Evolutionary conservation across 2,888 invertebrate species (phyloP).

Genomic region (Myopa tessellatipennis): DNA sequence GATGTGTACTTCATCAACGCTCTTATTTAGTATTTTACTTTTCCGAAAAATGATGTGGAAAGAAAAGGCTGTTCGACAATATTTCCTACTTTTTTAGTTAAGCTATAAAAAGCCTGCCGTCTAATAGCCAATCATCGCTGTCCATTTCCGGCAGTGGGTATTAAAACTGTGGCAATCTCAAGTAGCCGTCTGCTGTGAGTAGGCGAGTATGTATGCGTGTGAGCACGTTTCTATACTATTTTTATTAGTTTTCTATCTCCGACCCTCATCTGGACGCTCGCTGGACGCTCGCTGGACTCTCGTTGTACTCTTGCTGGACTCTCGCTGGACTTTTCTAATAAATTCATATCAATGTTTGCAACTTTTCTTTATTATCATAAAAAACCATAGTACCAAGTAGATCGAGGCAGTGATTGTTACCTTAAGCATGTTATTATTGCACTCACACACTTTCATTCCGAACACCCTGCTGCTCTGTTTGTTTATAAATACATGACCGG

Average conservation of each 20-base stretch:
- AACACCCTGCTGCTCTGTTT: background rate
- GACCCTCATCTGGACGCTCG: background rate
- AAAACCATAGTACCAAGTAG: slow-evolving; percentile 14
- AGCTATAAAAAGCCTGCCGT: no score
- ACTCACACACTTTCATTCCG: background rate
- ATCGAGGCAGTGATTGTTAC: slow-evolving; percentile 35
- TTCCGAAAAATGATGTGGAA: no score
- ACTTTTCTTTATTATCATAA: slow-evolving; percentile 32
- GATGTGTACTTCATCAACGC: no score
- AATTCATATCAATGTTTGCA: slow-evolving; percentile 43
- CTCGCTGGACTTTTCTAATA: slow-evolving; percentile 26
- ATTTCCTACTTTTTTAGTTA: no score
- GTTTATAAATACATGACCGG: background rate
- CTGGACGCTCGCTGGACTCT: background rate
- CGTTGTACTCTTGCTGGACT: background rate
- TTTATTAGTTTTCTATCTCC: background rate
- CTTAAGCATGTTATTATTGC: slow-evolving; percentile 40
- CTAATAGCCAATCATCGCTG: background rate
- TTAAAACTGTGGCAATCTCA: background rate
- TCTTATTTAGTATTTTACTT: no score
- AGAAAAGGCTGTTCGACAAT: no score
- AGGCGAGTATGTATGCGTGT: background rate
- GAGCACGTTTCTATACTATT: background rate
- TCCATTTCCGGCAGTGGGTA: background rate
- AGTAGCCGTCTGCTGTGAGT: background rate